phyloP scores from a whole-genome alignment of 2,113 vertebrate genomes.

The Aldabrachelys gigantea region DNA sequence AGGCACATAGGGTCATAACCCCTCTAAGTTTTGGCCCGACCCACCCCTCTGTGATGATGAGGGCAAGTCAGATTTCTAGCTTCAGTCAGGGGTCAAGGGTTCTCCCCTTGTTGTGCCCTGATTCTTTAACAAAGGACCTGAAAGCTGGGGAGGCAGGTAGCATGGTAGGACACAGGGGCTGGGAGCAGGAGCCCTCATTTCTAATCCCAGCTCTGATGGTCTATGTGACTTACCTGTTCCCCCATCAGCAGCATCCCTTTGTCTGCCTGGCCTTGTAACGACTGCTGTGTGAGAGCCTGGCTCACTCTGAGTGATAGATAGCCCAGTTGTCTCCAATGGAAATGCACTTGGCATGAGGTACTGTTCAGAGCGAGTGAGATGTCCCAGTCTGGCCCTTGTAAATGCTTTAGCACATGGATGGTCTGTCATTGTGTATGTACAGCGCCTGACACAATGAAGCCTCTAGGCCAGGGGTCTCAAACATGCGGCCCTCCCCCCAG shows the following conservation, averaged over 20 bases:
- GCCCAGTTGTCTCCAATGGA: not conserved
- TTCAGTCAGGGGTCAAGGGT: not conserved
- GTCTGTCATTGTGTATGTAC: not conserved
- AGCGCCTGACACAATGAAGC: not conserved
- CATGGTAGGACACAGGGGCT: not conserved
- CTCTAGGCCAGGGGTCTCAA: not conserved
- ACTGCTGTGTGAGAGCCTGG: too few species aligned
- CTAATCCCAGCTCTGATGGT: not conserved
- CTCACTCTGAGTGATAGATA: not conserved
- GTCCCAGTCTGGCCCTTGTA: not conserved
- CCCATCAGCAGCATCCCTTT: too few species aligned
- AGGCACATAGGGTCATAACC: not conserved
- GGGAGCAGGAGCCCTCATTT: not conserved
- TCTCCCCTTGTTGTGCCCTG: not conserved
- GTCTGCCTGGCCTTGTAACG: too few species aligned
- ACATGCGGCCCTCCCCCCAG: too few species aligned
- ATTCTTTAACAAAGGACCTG: not conserved
- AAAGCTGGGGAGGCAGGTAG: not conserved
- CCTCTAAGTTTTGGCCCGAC: not conserved
- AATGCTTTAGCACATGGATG: not conserved
- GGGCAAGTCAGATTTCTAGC: not conserved
- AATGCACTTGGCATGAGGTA: not conserved
- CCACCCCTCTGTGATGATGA: not conserved
- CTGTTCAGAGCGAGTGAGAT: not conserved
- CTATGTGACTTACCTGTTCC: not conserved